A percentile compares a stretch with the other conserved stretches of the same genome.
Evolutionary conservation across 2,113 vertebrate genomes (phyloP).

Genomic region (Poecilia latipinna): DNA sequence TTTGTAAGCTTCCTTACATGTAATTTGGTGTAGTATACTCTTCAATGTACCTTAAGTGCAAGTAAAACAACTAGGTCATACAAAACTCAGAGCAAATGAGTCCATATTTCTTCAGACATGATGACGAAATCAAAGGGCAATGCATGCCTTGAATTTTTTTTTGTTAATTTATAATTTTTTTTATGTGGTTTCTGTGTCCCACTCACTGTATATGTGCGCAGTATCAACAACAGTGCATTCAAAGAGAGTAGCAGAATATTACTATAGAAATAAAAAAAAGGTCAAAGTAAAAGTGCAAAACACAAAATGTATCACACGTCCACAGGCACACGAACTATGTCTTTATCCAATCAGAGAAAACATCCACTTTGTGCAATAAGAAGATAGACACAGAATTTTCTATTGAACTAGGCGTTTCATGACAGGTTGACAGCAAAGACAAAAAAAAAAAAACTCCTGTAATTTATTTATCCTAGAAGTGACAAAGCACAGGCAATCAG

Average conservation of each 20-base stretch:
- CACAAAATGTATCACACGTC: constrained; percentile 69
- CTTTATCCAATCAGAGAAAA: constrained; percentile 78
- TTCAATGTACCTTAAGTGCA: constrained; percentile 32
- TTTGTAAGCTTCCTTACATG: constrained; percentile 15
- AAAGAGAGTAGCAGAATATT: constrained; percentile 67
- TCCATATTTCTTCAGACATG: constrained; percentile 27
- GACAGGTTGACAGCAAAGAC: constrained; percentile 71
- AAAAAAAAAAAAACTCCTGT: constrained; percentile 23
- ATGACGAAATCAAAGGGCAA: constrained; percentile 33
- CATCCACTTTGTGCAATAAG: constrained; percentile 84
- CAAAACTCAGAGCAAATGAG: constrained; percentile 7
- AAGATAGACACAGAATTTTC: constrained; percentile 89
- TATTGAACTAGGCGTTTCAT: constrained; percentile 85
- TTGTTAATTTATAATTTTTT: constrained; percentile 26
- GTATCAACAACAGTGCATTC: constrained; percentile 52
- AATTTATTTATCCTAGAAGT: constrained; percentile 22
- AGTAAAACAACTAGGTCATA: constrained; percentile 17
- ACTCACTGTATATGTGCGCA: constrained; percentile 20
- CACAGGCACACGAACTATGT: constrained; percentile 47
- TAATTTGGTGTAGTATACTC: constrained; percentile 20
- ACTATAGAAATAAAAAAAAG: constrained; percentile 63
- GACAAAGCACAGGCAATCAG: constrained; percentile 45
- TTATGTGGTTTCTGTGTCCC: constrained; percentile 37
- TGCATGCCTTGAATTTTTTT: constrained; percentile 34
- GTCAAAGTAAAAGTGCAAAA: constrained; percentile 65